A percentile compares a stretch with the other conserved stretches of the same genome.
Conservation (phyloP, 2,888 invertebrate species). For the Ectemnius continuus region DNA sequence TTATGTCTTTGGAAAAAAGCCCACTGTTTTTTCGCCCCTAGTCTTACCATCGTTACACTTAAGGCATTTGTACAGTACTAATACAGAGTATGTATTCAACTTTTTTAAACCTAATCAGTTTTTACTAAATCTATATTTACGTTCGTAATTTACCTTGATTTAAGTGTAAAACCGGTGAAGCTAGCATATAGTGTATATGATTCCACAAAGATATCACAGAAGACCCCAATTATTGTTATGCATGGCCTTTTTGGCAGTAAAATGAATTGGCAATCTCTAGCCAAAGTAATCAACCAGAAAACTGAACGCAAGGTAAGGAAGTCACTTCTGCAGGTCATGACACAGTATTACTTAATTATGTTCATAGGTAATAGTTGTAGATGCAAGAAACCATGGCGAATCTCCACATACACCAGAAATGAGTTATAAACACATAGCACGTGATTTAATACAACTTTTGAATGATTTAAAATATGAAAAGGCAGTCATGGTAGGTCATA, state of each 20-base stretch:
- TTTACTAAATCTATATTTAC: too few relatives aligned
- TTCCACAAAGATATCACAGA: conserved; percentile 75
- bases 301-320: conserved; percentile 82
- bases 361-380: conserved; percentile 85
- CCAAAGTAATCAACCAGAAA: conserved; percentile 84
- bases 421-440: conserved; percentile 86
- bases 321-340: neutral
- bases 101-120: neutral
- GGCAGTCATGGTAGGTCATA: conserved; percentile 90
- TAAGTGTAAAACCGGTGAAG: conserved; percentile 79
- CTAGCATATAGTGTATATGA: conserved; percentile 86
- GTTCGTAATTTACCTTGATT: neutral
- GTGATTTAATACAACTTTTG: conserved; percentile 85
- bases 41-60: too few relatives aligned
- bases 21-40: too few relatives aligned
- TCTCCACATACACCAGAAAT: conserved; percentile 89
- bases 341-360: neutral
- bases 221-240: conserved; percentile 87
- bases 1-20: too few relatives aligned
- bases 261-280: conserved; percentile 90
- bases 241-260: conserved; percentile 94
- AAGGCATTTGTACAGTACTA: neutral
- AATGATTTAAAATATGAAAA: conserved; percentile 83
- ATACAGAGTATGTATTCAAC: neutral
- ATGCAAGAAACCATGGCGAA: conserved; percentile 97